Percentiles rank a stretch among this genome's conserved stretches.
Evolutionary conservation across 2,888 invertebrate genomes (phyloP).

Genomic region (Geotrupes spiniger): DNA sequence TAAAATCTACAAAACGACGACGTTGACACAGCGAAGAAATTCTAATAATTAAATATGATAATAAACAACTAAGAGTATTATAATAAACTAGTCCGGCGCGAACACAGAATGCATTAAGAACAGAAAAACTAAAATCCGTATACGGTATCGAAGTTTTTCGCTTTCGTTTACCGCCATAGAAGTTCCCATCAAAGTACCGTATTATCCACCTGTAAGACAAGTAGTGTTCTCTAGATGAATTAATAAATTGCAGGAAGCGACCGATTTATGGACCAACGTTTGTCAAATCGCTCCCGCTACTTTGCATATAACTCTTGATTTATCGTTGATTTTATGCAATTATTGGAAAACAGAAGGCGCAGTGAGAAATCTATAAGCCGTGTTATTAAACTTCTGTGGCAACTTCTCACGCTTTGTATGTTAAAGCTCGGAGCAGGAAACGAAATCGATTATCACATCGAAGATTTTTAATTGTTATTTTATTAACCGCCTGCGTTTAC

Average conservation of each 20-base stretch:
- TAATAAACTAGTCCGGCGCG: constrained; percentile 5
- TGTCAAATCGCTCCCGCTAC: neutral
- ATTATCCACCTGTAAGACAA: constrained; percentile 4
- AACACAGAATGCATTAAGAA: neutral
- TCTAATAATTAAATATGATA: constrained; percentile 6
- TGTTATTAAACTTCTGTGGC: constrained; percentile 14
- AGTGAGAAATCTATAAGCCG: neutral
- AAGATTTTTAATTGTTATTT: constrained; percentile 14
- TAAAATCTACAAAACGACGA: constrained; percentile 3
- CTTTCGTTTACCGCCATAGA: neutral
- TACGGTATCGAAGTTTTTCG: neutral
- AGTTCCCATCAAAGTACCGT: constrained; percentile 6
- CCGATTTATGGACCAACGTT: constrained; percentile 1
- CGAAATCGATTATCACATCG: constrained; percentile 18
- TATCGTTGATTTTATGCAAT: constrained; percentile 4
- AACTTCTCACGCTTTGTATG: constrained; percentile 24
- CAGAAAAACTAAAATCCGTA: neutral
- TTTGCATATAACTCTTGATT: constrained; percentile 5
- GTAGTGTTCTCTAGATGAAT: constrained; percentile 3
- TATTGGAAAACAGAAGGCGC: constrained; percentile 5
- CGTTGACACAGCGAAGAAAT: neutral
- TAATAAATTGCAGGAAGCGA: constrained; percentile 5
- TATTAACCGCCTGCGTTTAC: constrained; percentile 3
- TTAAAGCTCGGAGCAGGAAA: constrained; percentile 19
- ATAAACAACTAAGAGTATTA: neutral